phyloP scores from a whole-genome alignment of 64 coral and sea anemone species.

The Porites australiensis region DNA sequence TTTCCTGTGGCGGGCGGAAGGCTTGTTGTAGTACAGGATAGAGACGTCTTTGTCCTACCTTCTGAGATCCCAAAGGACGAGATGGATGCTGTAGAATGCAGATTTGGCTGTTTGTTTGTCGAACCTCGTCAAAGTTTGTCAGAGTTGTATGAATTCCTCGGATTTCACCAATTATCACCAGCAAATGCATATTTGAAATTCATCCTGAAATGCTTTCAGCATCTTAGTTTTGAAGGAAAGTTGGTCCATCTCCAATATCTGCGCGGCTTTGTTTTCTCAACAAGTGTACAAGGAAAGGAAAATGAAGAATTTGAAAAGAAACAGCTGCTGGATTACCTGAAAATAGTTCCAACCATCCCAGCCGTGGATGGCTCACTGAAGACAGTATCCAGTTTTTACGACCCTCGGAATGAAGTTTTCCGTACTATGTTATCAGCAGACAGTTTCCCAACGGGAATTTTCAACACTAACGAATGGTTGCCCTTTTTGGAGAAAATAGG shows the following conservation, averaged over 20 bases:
- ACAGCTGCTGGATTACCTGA: neutral
- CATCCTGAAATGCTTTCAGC: slow-evolving; percentile 30
- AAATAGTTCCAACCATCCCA: slow-evolving; percentile 28
- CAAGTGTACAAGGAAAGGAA: neutral
- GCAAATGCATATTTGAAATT: slow-evolving; percentile 34
- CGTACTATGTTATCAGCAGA: slow-evolving; percentile 7
- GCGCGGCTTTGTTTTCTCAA: neutral
- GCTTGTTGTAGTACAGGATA: neutral
- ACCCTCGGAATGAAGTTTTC: slow-evolving; percentile 49
- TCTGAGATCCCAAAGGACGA: slow-evolving; percentile 5
- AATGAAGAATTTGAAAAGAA: neutral
- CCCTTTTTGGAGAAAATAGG: slow-evolving; percentile 38
- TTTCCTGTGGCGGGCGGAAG: neutral
- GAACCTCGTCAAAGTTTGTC: neutral
- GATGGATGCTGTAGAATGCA: slow-evolving; percentile 30
- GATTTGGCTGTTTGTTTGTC: slow-evolving; percentile 9
- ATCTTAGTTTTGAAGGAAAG: slow-evolving; percentile 22
- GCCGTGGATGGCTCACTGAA: neutral
- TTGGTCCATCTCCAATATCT: slow-evolving; percentile 37
- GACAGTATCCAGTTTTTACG: slow-evolving; percentile 40
- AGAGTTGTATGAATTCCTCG: slow-evolving; percentile 24
- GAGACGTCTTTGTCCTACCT: slow-evolving; percentile 19
- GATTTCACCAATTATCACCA: neutral
- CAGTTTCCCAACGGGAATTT: slow-evolving; percentile 13
- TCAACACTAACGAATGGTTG: slow-evolving; percentile 39